These are phyloP conservation scores for Atlantisia rogersi DNA, from an alignment of 2,113 vertebrate genomes.

Conservation along the genomic window DNA sequence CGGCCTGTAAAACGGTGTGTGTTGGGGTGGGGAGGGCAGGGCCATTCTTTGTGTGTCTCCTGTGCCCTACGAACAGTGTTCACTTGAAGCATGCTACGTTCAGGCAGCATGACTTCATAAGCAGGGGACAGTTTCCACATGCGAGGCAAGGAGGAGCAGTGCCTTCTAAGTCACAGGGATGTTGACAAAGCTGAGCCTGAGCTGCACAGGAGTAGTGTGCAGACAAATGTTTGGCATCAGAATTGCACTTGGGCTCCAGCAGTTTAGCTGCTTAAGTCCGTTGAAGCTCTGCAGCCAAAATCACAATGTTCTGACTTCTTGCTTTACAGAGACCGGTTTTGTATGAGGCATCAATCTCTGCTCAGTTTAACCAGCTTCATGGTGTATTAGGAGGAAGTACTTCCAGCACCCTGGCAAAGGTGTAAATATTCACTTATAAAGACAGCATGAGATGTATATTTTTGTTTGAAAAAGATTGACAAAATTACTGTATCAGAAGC, in stretches of 20 bases:
- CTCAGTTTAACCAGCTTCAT: neutral
- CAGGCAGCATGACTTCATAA: constrained; percentile 68
- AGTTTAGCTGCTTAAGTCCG: constrained; percentile 55
- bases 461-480: neutral
- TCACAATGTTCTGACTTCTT: constrained; percentile 33
- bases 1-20: neutral
- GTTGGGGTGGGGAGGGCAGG: neutral
- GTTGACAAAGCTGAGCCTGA: constrained; percentile 60
- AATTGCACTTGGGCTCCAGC: constrained; percentile 47
- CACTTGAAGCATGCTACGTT: neutral
- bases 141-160: constrained; percentile 46
- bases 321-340: constrained; percentile 34
- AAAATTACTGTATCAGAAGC: neutral
- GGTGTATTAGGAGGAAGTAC: neutral
- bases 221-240: constrained; percentile 75
- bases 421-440: neutral
- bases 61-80: neutral
- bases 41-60: constrained; percentile 9
- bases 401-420: neutral
- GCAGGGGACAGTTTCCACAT: constrained; percentile 56
- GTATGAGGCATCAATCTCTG: neutral
- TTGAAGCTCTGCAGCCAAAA: constrained; percentile 54
- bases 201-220: constrained; percentile 43
- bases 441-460: neutral
- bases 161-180: constrained; percentile 51